Conservation (phyloP, 2,797 vertebrate species). For the Spheniscus humboldti region DNA sequence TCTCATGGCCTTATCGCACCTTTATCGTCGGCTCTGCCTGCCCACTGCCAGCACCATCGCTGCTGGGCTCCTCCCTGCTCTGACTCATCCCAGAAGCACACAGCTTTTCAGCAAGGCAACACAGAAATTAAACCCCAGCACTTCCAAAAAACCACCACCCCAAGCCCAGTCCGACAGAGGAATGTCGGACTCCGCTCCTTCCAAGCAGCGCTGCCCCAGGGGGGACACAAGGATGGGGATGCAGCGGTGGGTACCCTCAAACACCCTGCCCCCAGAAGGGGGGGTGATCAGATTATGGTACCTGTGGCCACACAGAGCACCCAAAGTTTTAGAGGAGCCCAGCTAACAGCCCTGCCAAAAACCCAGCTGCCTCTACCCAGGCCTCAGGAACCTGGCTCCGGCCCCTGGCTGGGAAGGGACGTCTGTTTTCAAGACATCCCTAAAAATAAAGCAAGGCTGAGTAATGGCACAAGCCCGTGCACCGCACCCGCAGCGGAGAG, state of each 20-base stretch:
- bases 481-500: neutral
- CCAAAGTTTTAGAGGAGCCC: neutral
- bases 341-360: neutral
- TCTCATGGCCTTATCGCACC: neutral
- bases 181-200: neutral
- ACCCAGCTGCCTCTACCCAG: neutral
- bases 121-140: neutral
- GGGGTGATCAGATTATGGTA: neutral
- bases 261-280: neutral
- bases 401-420: neutral
- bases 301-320: accelerated
- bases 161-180: neutral
- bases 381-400: neutral
- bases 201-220: neutral
- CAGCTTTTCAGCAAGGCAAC: neutral
- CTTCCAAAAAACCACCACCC: neutral
- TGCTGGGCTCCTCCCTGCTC: neutral
- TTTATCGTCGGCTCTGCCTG: neutral
- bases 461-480: neutral
- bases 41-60: neutral
- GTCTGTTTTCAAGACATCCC: neutral
- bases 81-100: constrained; percentile 20
- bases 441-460: neutral
- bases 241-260: neutral
- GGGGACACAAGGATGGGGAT: neutral